These are phyloP conservation scores for Cephus rjabovi DNA, from an alignment of 2,888 invertebrate species.

Conservation along the genomic window DNA sequence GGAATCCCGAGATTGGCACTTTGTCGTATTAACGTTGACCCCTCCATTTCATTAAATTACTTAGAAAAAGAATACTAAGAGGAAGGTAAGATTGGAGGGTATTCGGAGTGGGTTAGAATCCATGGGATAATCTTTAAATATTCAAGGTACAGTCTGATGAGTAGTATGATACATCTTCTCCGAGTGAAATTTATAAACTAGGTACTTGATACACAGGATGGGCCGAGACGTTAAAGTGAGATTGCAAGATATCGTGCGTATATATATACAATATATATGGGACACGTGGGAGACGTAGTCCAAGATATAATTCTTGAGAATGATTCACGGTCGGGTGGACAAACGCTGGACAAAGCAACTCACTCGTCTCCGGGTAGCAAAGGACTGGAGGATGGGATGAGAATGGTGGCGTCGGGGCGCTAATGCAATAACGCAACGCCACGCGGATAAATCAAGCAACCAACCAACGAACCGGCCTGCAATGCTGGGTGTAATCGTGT, in stretches of 20 bases:
- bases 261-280: no score
- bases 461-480: constrained; percentile 39
- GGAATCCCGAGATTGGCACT: background rate
- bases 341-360: constrained; percentile 23
- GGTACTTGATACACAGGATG: background rate
- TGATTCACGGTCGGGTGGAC: constrained; percentile 48
- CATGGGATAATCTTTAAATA: background rate
- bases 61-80: background rate
- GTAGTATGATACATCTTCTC: background rate
- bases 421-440: constrained; percentile 63
- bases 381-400: constrained; percentile 18
- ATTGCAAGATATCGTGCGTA: background rate
- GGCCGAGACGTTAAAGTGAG: background rate
- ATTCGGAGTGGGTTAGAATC: background rate
- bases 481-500: constrained; percentile 52
- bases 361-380: constrained; percentile 6
- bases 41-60: background rate
- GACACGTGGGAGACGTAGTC: constrained; percentile 20
- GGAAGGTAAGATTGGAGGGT: background rate
- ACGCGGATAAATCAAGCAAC: constrained; percentile 61
- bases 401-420: constrained; percentile 42
- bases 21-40: background rate
- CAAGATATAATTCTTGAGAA: constrained; percentile 48
- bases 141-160: background rate
- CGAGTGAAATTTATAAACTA: background rate